Conservation (phyloP, 2,113 vertebrate species). For the Climacteris rufus region DNA sequence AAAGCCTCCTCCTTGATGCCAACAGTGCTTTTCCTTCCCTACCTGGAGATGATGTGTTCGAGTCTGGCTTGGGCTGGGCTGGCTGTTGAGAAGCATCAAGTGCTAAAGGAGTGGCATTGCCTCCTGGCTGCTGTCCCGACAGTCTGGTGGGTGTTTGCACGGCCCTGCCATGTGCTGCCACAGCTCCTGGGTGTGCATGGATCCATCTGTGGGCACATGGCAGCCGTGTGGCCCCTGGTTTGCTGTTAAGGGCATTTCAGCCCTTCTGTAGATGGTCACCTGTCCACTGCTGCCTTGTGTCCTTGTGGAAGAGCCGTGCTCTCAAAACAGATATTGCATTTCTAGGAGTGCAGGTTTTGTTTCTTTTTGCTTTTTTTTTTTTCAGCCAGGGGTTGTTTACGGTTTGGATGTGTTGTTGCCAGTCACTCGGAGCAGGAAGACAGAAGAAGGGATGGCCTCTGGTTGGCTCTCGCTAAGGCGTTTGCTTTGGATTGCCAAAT, state of each 20-base stretch:
- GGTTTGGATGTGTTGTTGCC: not conserved
- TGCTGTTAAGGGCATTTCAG: not conserved
- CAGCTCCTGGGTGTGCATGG: fast-evolving
- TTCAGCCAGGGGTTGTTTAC: not conserved
- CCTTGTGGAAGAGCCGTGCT: fast-evolving
- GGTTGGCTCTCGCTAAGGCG: not conserved
- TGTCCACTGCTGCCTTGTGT: not conserved
- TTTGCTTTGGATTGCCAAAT: not conserved
- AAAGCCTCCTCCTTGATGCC: not conserved
- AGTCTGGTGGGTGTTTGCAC: fast-evolving
- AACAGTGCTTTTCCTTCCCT: not conserved
- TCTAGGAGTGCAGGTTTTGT: not conserved
- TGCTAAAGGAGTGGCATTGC: not conserved
- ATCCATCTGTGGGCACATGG: not conserved
- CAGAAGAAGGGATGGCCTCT: not conserved
- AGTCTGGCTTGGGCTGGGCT: not conserved
- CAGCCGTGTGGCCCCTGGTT: not conserved
- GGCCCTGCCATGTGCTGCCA: not conserved
- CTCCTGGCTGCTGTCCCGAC: not conserved
- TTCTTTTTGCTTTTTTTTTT: not conserved
- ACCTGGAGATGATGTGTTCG: not conserved
- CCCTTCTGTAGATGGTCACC: not conserved
- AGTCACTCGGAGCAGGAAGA: not conserved
- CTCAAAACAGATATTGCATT: not conserved
- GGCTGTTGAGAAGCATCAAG: not conserved